Evolutionary conservation across 1,140 invertebrate species (phyloP), one percentile per base, ranked within the genome.

Genomic region (Zaprionus gabonicus): DNA sequence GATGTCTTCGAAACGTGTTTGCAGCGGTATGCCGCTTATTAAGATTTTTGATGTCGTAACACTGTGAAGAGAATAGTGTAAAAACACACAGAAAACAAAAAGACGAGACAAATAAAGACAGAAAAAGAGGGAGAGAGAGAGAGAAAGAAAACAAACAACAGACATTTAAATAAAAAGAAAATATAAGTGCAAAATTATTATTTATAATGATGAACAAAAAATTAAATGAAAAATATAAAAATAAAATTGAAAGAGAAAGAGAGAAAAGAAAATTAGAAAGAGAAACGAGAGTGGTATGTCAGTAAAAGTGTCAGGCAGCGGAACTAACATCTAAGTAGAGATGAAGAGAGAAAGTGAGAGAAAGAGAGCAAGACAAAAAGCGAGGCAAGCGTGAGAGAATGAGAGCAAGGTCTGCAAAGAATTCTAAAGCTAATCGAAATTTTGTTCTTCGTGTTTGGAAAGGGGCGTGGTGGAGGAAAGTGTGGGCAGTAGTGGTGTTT

Each of bases 11-110:
- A 96, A 95, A 92, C 95, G 95, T 76, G 95, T 94, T 93, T 97
- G 96, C 80, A 95, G 94, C 77, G 97, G 96, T 91, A 98, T 94
- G 93, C 97, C 97, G 93, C 96, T 97, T 93, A 98, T 96, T 84
- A 97, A 95, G 82, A 98, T 95, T 94, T 97, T 97, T 92, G 95
- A 95, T 78, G 95, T 95, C 71, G 95, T 95, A 93, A 96, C 95
- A 94, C 96, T 96, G 95, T 83, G 91, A 91, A 91, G 79, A 88
- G 88, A 88, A 88, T 88, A 90, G 85, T 81, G 81, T 88, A 88
- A 91, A 82, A 86, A 82, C 82, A 91, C 86, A 91, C 82, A 91
- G 57, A 64, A 72, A 71, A 59, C 55, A 67, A 80, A 68, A 73
- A 73, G 80, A 78, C 67, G 60, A 73, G 23, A 65, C 70, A 67